Evolutionary conservation across 2,113 vertebrate species (phyloP).

Genomic region (Brachypteracias leptosomus): DNA sequence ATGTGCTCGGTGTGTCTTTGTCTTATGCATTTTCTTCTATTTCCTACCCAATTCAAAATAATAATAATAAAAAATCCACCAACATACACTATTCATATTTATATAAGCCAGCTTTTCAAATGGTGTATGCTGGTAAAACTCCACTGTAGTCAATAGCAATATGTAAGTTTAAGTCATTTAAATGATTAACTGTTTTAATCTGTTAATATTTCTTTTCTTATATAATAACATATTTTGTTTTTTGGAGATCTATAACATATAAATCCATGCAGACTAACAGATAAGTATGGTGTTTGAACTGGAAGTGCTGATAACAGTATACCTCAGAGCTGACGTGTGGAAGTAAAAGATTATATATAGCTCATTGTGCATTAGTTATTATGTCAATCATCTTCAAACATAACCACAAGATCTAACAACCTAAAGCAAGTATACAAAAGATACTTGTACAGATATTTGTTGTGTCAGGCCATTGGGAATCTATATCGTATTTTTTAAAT

Average conservation of each 20-base stretch:
- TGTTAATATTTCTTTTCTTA: not conserved
- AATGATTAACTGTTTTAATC: not conserved
- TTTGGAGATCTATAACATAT: not conserved
- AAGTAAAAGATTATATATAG: not conserved
- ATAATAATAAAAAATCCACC: not conserved
- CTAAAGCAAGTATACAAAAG: not conserved
- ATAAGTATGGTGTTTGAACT: not conserved
- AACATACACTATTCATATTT: not conserved
- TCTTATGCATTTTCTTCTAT: not conserved
- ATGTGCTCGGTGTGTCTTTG: not conserved
- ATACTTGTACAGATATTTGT: not conserved
- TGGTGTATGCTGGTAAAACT: not conserved
- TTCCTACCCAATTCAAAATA: not conserved
- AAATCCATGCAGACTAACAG: not conserved
- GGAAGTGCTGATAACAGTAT: not conserved
- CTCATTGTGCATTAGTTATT: not conserved
- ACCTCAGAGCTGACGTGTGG: not conserved
- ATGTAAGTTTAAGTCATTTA: not conserved
- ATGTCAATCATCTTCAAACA: not conserved
- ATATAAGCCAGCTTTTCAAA: not conserved
- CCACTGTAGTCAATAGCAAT: not conserved
- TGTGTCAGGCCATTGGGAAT: not conserved
- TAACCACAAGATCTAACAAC: not conserved
- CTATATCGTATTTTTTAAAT: not conserved
- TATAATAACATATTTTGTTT: not conserved